phyloP scores from a whole-genome alignment of 2,797 vertebrate species.

The Prionace glauca region DNA sequence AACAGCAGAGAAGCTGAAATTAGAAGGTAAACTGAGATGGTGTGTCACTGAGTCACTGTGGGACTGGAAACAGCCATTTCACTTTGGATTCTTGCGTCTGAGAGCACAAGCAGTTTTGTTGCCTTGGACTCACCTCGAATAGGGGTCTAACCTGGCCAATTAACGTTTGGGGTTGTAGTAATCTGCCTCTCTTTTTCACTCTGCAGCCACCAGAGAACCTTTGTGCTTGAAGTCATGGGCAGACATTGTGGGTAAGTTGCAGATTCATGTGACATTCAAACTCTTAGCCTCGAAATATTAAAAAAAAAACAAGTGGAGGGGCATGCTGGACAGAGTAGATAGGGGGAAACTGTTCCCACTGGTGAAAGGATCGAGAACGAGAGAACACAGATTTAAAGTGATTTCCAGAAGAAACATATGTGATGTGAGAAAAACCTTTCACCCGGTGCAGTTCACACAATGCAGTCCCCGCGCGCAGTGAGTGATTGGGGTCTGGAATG shows the following conservation, averaged over 20 bases:
- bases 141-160: neutral
- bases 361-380: too few relatives aligned
- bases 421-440: too few relatives aligned
- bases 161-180: neutral
- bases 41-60: too few relatives aligned
- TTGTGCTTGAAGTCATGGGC: slow-evolving; percentile 93
- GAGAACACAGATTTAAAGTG: too few relatives aligned
- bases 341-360: too few relatives aligned
- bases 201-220: slow-evolving; percentile 85
- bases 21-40: too few relatives aligned
- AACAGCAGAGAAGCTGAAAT: too few relatives aligned
- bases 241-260: slow-evolving; percentile 84
- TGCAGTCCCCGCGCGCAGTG: too few relatives aligned
- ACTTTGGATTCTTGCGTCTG: neutral
- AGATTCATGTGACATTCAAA: neutral
- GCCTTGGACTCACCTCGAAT: neutral
- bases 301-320: neutral
- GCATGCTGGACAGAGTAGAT: too few relatives aligned
- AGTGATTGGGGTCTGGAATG: too few relatives aligned
- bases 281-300: neutral
- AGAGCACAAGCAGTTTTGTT: neutral
- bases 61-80: neutral
- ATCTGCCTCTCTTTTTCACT: slow-evolving; percentile 36
- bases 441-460: too few relatives aligned
- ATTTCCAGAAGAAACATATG: too few relatives aligned